phyloP scores from a whole-genome alignment of 1,140 invertebrate species.

The Nasonia longicornis region DNA sequence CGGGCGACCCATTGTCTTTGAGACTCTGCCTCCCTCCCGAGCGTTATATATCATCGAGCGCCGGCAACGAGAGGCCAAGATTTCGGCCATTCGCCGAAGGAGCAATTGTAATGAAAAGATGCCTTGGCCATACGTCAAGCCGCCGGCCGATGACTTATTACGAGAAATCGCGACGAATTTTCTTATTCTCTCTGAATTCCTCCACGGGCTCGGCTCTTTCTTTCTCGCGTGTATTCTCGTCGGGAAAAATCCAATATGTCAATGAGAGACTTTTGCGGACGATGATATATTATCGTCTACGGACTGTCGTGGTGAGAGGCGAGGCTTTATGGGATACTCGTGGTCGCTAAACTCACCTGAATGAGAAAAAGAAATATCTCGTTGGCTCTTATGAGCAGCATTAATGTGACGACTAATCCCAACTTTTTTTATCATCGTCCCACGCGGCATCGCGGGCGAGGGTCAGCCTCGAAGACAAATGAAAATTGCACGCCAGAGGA shows the following conservation, averaged over 20 bases:
- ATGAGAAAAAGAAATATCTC: too few relatives aligned
- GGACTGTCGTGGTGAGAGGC: too few relatives aligned
- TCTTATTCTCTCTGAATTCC: not conserved
- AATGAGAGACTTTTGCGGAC: not conserved
- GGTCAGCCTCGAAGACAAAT: constrained; percentile 19
- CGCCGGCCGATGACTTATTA: constrained; percentile 36
- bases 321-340: too few relatives aligned
- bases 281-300: too few relatives aligned
- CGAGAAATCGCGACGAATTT: constrained; percentile 25
- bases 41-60: constrained; percentile 26
- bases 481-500: constrained; percentile 21
- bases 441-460: too few relatives aligned
- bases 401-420: too few relatives aligned
- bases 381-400: too few relatives aligned
- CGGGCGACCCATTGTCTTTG: constrained; percentile 30
- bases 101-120: constrained; percentile 45
- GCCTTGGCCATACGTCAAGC: constrained; percentile 9
- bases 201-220: not conserved
- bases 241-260: constrained; percentile 5
- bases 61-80: constrained; percentile 40
- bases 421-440: too few relatives aligned
- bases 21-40: not conserved
- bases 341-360: too few relatives aligned
- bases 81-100: constrained; percentile 29
- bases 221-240: not conserved